Evolutionary conservation across 1,140 invertebrate species (phyloP).

Genomic region (Apolygus lucorum): DNA sequence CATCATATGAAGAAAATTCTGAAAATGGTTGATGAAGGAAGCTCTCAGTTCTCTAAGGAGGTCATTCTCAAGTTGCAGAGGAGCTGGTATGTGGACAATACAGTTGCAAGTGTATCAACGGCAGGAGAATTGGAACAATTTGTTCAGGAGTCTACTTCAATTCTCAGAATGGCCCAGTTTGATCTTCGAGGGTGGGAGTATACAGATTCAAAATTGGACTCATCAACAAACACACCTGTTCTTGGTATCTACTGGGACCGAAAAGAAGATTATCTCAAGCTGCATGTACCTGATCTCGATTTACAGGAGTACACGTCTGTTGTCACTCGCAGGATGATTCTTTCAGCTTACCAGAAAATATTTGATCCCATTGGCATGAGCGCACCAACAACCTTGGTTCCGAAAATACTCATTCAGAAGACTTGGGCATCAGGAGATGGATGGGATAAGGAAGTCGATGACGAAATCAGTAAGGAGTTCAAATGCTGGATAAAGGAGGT

Average conservation of each 20-base stretch:
- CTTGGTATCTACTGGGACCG: background rate
- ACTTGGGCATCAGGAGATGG: background rate
- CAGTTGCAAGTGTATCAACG: background rate
- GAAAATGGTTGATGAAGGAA: background rate
- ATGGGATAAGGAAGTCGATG: background rate
- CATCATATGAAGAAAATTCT: background rate
- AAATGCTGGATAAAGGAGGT: background rate
- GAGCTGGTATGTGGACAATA: background rate
- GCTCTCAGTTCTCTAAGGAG: background rate
- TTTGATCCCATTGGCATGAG: background rate
- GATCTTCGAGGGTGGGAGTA: background rate
- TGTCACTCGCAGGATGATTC: background rate
- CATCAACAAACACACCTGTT: constrained; percentile 1
- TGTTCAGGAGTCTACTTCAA: background rate
- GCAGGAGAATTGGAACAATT: constrained; percentile 1
- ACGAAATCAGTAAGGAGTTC: background rate
- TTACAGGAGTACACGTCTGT: background rate
- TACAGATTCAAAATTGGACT: background rate
- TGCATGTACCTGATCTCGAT: background rate
- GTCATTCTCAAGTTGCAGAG: background rate
- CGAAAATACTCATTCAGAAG: background rate
- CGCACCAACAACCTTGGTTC: background rate
- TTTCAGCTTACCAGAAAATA: background rate
- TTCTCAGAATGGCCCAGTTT: background rate
- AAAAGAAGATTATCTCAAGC: constrained; percentile 5